phyloP scores from a whole-genome alignment of 2,797 vertebrate genomes.

The Champsocephalus esox region DNA sequence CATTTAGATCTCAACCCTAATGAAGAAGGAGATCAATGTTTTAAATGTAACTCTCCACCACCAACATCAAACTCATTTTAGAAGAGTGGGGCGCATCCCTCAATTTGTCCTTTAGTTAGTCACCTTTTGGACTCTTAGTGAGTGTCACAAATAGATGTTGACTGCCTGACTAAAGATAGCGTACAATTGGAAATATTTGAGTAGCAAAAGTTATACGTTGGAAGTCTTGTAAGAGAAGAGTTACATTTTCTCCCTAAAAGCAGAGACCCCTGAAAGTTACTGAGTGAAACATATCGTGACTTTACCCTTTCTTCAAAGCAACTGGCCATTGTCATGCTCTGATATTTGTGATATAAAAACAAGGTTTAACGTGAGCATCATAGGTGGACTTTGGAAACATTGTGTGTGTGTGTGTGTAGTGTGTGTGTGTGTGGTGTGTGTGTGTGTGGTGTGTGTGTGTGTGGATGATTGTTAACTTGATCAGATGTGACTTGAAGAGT shows the following conservation, averaged over 20 bases:
- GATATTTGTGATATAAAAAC: not conserved
- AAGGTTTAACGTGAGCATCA: not conserved
- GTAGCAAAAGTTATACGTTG: not conserved
- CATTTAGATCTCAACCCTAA: not conserved
- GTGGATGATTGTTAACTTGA: conserved; percentile 24
- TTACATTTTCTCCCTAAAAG: not conserved
- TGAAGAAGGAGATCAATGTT: not conserved
- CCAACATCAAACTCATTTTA: not conserved
- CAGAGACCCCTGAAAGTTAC: not conserved
- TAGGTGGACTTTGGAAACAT: not conserved
- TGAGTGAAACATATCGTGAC: too few species aligned
- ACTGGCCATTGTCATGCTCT: too few species aligned
- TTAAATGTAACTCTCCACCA: not conserved
- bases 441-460: not conserved
- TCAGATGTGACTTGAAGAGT: conserved; percentile 25
- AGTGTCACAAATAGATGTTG: not conserved
- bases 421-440: not conserved
- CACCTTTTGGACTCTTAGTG: not conserved
- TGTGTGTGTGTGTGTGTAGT: not conserved
- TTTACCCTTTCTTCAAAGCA: too few species aligned
- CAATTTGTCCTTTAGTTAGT: not conserved
- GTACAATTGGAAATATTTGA: not conserved
- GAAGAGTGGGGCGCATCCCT: not conserved
- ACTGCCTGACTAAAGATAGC: conserved; percentile 1
- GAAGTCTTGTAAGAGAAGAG: not conserved